Conservation (phyloP, 2,113 vertebrate genomes). For the Thamnaconus septentrionalis region DNA sequence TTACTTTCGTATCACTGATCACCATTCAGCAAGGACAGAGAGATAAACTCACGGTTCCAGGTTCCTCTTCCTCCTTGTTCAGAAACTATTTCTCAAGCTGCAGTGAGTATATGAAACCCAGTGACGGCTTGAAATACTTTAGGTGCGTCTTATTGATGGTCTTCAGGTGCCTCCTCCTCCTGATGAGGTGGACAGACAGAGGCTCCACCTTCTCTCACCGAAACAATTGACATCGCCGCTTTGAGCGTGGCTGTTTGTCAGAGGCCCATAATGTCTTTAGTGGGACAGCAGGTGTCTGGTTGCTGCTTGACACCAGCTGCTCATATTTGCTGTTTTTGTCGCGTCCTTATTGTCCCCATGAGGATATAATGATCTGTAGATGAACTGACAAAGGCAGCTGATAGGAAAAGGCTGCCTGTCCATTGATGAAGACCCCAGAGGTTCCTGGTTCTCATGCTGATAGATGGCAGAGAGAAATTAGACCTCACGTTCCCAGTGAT, state of each 20-base stretch:
- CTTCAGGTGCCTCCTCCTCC: too few relatives aligned
- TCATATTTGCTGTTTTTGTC: conserved; percentile 10
- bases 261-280: conserved; percentile 33
- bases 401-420: neutral
- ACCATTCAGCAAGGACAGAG: neutral
- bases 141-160: neutral
- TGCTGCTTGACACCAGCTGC: conserved; percentile 26
- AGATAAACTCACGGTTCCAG: conserved; percentile 55
- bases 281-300: conserved; percentile 51
- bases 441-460: conserved; percentile 30
- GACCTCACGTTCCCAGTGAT: neutral
- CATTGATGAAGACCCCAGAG: conserved; percentile 14
- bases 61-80: conserved; percentile 18
- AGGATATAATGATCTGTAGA: neutral
- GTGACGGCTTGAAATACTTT: conserved; percentile 18
- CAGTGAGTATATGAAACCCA: conserved; percentile 28
- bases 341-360: neutral
- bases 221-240: neutral
- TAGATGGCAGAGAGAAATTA: neutral
- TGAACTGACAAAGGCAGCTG: conserved; percentile 5
- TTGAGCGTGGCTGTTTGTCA: conserved; percentile 3
- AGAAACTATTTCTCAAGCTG: conserved; percentile 11
- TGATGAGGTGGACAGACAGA: neutral
- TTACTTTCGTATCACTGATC: too few relatives aligned
- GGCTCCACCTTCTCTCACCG: conserved; percentile 37